These are phyloP conservation scores for Phalacrocorax carbo DNA, from an alignment of 2,113 vertebrate species.

Conservation along the genomic window DNA sequence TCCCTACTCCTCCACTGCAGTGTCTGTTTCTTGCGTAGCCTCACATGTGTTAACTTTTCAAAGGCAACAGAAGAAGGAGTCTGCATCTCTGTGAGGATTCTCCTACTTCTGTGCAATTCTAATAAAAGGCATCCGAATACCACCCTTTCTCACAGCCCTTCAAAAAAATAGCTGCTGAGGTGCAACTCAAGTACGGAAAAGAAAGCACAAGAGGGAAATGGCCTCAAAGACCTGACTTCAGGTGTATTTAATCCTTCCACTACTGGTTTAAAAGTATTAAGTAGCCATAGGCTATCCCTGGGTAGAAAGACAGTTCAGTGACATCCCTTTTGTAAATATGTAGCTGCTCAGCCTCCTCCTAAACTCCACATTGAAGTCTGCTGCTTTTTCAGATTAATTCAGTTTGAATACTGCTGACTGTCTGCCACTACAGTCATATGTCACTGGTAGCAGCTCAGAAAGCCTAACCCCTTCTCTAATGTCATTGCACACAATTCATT, in stretches of 20 bases:
- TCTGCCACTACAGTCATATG: conserved; percentile 76
- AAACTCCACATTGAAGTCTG: conserved; percentile 75
- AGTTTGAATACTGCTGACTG: conserved; percentile 77
- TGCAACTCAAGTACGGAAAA: conserved; percentile 57
- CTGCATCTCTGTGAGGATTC: conserved; percentile 39
- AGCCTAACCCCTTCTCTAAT: conserved; percentile 76
- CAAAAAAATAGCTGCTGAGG: conserved; percentile 61
- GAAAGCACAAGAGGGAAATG: conserved; percentile 59
- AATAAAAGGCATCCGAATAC: conserved; percentile 49
- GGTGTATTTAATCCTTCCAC: conserved; percentile 67
- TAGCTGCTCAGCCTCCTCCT: conserved; percentile 70
- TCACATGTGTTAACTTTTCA: conserved; percentile 51
- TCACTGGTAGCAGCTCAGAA: conserved; percentile 73
- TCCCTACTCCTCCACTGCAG: conserved; percentile 43
- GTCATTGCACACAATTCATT: conserved; percentile 73
- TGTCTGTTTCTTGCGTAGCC: conserved; percentile 32
- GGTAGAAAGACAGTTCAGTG: conserved; percentile 75
- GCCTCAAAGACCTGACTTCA: conserved; percentile 61
- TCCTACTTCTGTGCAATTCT: conserved; percentile 24
- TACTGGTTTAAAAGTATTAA: conserved; percentile 76
- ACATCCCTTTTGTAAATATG: conserved; percentile 81
- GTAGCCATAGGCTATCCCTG: conserved; percentile 79
- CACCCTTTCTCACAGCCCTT: conserved; percentile 42
- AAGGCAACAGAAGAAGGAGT: conserved; percentile 55
- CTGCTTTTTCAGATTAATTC: conserved; percentile 80